Base-by-base conservation (phyloP, 2,888 invertebrate species). In the Amblyteles armatorius region DNA sequence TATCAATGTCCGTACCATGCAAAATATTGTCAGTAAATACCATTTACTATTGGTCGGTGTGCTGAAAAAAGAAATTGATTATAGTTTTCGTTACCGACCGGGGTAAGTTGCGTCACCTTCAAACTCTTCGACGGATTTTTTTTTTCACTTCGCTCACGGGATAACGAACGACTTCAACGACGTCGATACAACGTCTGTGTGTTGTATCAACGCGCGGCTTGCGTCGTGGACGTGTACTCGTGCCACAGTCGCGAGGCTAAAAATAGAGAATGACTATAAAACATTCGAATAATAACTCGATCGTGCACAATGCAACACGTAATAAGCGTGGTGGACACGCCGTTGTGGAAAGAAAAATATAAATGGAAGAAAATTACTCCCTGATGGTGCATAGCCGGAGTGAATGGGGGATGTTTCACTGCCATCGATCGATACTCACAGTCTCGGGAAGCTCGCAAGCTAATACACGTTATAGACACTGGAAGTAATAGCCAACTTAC, bases 111-210 rank as follows among this genome's bases (percentile, higher is more conserved):
- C 3, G 13, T 11, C 50, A 76, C 72, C 77, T 82, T 82, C 71
- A 77, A 77, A 78, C 67, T 81, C 52, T 55, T 19, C n/a, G 50
- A 60, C 22, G 52, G 48, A 74, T 81, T 76, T 68, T 81, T 40
- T 40, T 40, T 40, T 48, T 44, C 13, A 48, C 44, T 48, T 48
- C 44, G 13, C 44, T 2, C 52, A 55, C 19, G 19, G 1, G 19
- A 19, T 19, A 9, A 7, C 52, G 7, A 55, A n/a, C 52, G 19
- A n/a, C 19, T 55, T 4, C 9, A 55, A 55, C 22, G 22, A 22
- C 22, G 22, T 22, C 22, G 22, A 22, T 22, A 22, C 22, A 22
- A 22, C 6, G 52, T n/a, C 52, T 55, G 52, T 55, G 7, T 19
- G 52, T 33, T 63, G 6, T 33, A 60, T n/a, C 16, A 63, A 33